Percentiles rank a stretch among this genome's conserved stretches.
phyloP scores from a whole-genome alignment of 2,888 invertebrate species.

The Micoletzkya japonica region DNA sequence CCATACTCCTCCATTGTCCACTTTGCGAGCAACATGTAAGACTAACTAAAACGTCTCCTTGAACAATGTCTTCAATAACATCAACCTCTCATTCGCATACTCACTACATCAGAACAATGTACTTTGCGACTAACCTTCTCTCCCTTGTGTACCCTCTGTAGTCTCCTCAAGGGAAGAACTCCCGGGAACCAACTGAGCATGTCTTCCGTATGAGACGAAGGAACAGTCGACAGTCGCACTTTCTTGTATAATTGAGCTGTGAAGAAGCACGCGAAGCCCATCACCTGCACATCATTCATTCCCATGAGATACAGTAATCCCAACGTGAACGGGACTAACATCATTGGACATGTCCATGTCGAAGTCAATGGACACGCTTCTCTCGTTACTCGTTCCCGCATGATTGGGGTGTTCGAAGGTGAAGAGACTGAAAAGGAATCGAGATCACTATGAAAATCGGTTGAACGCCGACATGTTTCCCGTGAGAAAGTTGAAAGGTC shows the following conservation, averaged over 20 bases:
- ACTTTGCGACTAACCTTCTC: constrained; percentile 32
- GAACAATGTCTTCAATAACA: background rate
- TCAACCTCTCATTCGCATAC: background rate
- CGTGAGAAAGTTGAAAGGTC: too few relatives aligned
- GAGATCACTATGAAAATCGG: too few relatives aligned
- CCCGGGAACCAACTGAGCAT: constrained; percentile 99
- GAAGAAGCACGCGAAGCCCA: constrained; percentile 93
- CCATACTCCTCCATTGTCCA: constrained; percentile 57
- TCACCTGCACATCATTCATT: constrained; percentile 41
- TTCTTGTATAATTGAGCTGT: constrained; percentile 83
- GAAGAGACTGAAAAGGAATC: constrained; percentile 71
- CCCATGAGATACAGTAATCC: background rate
- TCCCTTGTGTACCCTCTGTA: constrained; percentile 42
- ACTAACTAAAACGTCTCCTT: constrained; percentile 33
- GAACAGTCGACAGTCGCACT: constrained; percentile 78
- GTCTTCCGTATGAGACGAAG: constrained; percentile 82
- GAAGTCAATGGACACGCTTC: constrained; percentile 32
- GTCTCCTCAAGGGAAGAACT: constrained; percentile 76
- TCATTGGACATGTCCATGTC: constrained; percentile 34
- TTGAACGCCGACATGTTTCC: too few relatives aligned
- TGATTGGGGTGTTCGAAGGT: constrained; percentile 79
- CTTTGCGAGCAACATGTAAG: constrained; percentile 48
- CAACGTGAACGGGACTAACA: too few relatives aligned
- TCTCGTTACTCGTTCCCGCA: constrained; percentile 31
- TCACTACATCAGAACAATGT: background rate